Evolutionary conservation across 2,797 vertebrate species (phyloP).

Genomic region (Acestrorhynchus altus): DNA sequence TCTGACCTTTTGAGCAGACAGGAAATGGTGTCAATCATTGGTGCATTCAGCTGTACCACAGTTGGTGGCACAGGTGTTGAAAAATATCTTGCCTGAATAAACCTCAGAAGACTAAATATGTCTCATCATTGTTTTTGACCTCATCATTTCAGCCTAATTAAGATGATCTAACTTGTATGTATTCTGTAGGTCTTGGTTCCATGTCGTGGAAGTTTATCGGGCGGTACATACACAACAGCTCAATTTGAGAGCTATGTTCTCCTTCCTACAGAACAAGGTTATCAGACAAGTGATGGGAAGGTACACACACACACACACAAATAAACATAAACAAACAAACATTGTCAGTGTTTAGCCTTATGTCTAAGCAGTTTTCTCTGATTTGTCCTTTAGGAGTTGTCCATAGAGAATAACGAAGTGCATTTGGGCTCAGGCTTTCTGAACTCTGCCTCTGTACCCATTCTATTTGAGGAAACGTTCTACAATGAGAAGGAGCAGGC

Average conservation of each 20-base stretch:
- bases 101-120: not conserved
- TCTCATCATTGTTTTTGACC: not conserved
- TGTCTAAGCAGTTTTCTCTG: not conserved
- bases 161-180: not conserved
- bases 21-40: not conserved
- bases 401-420: conserved; percentile 88
- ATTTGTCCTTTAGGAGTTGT: conserved; percentile 78
- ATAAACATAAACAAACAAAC: not conserved
- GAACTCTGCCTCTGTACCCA: conserved; percentile 76
- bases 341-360: not conserved
- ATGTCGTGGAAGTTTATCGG: conserved; percentile 86
- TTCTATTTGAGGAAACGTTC: conserved; percentile 98
- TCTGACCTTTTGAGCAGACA: not conserved
- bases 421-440: conserved; percentile 84
- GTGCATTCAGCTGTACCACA: not conserved
- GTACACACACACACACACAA: conserved; percentile 63
- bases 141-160: not conserved
- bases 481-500: conserved; percentile 97
- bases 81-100: not conserved
- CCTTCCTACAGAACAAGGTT: conserved; percentile 81
- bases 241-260: conserved; percentile 92
- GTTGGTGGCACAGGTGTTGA: not conserved
- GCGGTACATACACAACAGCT: conserved; percentile 72
- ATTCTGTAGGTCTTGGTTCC: conserved; percentile 88
- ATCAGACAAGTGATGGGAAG: conserved; percentile 90